These are phyloP conservation scores for Centruroides vittatus DNA, from an alignment of 1,140 invertebrate genomes.

Conservation along the genomic window DNA sequence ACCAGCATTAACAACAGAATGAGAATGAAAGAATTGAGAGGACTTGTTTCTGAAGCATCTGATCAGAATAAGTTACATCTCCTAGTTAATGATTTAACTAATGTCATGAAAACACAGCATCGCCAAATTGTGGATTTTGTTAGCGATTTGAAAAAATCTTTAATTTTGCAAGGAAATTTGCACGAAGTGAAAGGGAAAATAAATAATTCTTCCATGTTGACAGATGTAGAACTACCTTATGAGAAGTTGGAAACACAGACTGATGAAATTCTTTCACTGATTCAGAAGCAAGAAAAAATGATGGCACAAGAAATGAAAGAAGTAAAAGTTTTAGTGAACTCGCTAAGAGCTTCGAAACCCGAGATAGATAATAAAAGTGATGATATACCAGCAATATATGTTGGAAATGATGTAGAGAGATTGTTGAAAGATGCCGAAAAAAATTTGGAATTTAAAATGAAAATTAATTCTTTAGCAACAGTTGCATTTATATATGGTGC, in stretches of 20 bases:
- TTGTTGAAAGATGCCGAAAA: conserved; percentile 22
- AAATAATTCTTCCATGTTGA: neutral
- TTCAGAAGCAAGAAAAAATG: conserved; percentile 19
- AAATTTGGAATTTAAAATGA: conserved; percentile 27
- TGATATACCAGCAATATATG: conserved; percentile 20
- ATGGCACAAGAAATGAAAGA: conserved; percentile 13
- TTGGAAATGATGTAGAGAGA: conserved; percentile 24
- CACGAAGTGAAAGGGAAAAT: neutral
- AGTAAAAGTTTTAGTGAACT: conserved; percentile 10
- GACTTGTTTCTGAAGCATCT: conserved; percentile 36
- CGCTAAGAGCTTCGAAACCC: neutral
- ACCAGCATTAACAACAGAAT: conserved; percentile 47
- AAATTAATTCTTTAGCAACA: conserved; percentile 23
- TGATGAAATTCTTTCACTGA: conserved; percentile 18
- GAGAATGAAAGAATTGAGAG: conserved; percentile 46
- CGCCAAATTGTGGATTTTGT: conserved; percentile 21
- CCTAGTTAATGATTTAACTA: conserved; percentile 13
- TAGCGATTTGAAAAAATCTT: conserved; percentile 14
- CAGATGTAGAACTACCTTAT: neutral
- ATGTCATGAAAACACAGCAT: conserved; percentile 20
- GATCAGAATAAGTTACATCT: conserved; percentile 18
- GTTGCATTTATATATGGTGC: conserved; percentile 23
- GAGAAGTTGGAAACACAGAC: conserved; percentile 15
- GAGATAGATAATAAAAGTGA: conserved; percentile 7
- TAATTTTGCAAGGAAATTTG: neutral